A percentile compares a stretch with the other conserved stretches of the same genome.
These are phyloP conservation scores for Sparus aurata DNA, from an alignment of 2,797 vertebrate genomes.

Conservation along the genomic window DNA sequence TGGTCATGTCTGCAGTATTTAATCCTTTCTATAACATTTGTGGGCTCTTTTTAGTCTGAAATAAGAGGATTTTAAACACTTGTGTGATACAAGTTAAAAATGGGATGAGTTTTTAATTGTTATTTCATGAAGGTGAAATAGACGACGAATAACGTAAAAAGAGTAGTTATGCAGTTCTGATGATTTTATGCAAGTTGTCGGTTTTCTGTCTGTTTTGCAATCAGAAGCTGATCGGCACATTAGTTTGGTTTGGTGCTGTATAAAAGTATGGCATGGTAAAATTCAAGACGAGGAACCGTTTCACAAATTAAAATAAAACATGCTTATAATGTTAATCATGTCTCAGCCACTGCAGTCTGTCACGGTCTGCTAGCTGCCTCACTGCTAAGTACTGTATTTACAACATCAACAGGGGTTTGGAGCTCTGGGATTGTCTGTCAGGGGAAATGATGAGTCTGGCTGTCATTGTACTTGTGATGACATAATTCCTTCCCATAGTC, in stretches of 20 bases:
- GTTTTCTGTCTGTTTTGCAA: not conserved
- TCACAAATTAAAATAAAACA: conserved; percentile 31
- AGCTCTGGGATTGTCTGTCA: conserved; percentile 58
- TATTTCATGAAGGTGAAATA: conserved; percentile 43
- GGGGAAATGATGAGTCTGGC: conserved; percentile 56
- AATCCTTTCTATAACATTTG: not conserved
- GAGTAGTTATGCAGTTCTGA: conserved; percentile 12
- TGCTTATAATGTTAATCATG: conserved; percentile 39
- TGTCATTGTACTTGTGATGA: conserved; percentile 65
- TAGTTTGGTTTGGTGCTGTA: conserved; percentile 1
- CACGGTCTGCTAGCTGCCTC: conserved; percentile 53
- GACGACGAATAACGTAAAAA: conserved; percentile 36
- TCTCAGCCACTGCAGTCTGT: conserved; percentile 70
- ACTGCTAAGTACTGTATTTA: conserved; percentile 54
- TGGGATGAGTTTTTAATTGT: not conserved
- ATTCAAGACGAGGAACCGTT: conserved; percentile 21
- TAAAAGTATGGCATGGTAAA: not conserved
- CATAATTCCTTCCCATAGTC: conserved; percentile 68
- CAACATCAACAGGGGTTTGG: conserved; percentile 55
- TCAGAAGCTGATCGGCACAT: not conserved
- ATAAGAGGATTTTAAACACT: conserved; percentile 53
- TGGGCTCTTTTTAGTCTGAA: not conserved
- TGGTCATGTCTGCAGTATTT: not conserved
- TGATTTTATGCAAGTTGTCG: not conserved
- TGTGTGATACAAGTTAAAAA: conserved; percentile 40